Evolutionary conservation across 2,797 vertebrate species (phyloP).

Genomic region (Melanotaenia trifasciata): DNA sequence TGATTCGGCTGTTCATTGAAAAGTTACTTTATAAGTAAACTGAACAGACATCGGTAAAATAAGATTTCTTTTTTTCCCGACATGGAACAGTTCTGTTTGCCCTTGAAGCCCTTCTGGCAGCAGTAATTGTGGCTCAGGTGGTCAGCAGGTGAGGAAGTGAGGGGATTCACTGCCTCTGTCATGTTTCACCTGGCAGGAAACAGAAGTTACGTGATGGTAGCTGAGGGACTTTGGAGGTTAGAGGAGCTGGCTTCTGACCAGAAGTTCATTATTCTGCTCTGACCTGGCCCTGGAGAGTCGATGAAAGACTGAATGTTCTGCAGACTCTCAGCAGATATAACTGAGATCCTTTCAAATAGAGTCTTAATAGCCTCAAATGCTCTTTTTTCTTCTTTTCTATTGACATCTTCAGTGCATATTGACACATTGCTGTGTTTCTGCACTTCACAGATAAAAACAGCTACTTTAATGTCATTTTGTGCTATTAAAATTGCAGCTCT

Average conservation of each 20-base stretch:
- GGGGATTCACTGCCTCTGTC: constrained; percentile 36
- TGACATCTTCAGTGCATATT: not conserved
- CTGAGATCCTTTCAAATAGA: not conserved
- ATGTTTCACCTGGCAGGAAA: constrained; percentile 49
- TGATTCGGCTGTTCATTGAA: not conserved
- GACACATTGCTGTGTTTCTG: not conserved
- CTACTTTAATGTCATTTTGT: too few relatives aligned
- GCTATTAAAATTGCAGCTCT: too few relatives aligned
- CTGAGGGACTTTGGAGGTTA: constrained; percentile 40
- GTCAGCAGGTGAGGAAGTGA: constrained; percentile 44
- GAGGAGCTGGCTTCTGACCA: constrained; percentile 50
- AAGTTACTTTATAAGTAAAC: not conserved
- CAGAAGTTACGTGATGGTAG: constrained; percentile 40
- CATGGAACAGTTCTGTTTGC: constrained; percentile 12
- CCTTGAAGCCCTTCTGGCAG: constrained; percentile 25
- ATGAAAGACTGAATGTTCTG: constrained; percentile 41
- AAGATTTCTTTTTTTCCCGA: not conserved
- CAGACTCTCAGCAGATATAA: constrained; percentile 11
- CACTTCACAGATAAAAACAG: not conserved
- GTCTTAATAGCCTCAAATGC: not conserved
- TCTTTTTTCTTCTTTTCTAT: not conserved
- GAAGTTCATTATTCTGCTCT: constrained; percentile 50
- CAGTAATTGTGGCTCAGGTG: constrained; percentile 47
- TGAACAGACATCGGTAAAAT: not conserved
- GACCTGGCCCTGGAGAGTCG: constrained; percentile 35